Conservation (phyloP, 2,113 vertebrate species). For the Mohoua ochrocephala region DNA sequence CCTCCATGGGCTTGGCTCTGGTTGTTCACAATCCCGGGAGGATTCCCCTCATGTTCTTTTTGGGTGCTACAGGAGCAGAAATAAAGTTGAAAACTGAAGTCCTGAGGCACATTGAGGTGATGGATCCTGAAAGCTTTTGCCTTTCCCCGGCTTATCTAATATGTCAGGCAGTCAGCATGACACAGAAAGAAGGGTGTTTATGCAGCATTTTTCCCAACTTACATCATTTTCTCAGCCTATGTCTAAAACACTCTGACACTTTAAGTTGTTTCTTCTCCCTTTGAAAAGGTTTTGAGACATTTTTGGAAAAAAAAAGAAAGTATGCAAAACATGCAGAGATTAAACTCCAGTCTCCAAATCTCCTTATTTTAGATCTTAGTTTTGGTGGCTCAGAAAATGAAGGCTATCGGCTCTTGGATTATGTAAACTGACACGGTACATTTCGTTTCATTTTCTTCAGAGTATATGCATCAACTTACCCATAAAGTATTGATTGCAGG, state of each 20-base stretch:
- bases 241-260: not conserved
- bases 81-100: not conserved
- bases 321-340: not conserved
- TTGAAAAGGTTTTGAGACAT: not conserved
- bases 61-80: not conserved
- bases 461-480: not conserved
- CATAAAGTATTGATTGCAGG: conserved; percentile 18
- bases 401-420: not conserved
- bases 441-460: conserved; percentile 14
- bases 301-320: not conserved
- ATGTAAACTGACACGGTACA: conserved; percentile 17
- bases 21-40: not conserved
- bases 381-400: not conserved
- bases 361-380: not conserved
- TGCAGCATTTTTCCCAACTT: not conserved
- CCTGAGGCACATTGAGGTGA: not conserved
- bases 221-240: not conserved
- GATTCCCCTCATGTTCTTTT: not conserved
- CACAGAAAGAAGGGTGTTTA: not conserved
- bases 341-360: not conserved
- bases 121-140: not conserved
- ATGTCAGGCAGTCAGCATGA: not conserved
- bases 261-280: not conserved
- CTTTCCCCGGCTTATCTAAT: not conserved
- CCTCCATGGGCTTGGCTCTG: not conserved